Evolutionary conservation across 2,113 vertebrate genomes (phyloP), one percentile per base, ranked within the genome.

Genomic region (Heterotilapia buettikoferi): DNA sequence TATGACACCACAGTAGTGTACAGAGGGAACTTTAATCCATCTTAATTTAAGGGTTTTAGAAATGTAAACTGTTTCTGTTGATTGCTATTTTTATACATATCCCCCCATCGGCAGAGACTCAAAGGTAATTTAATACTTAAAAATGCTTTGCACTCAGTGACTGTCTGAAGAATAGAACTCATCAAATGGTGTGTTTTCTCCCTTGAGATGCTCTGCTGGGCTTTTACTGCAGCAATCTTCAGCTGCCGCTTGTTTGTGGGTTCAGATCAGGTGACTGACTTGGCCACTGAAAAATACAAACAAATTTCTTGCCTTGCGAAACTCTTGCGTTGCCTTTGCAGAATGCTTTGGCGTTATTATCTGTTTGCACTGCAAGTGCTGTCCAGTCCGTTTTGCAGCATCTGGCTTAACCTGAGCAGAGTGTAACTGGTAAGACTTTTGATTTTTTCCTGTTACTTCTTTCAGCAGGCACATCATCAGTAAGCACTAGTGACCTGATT

Each of bases 271-370:
- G 38, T 26, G 66, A 71, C 66, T 71, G 66, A 71, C 38, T 26
- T 2, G 36, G n/a, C 36, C 36, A 4, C n/a, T 43, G 36, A 71
- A 71, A 43, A 71, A 43, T 3, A 9, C 31, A 66, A 66, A 12
- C 21, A 24, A 14, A 0, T 43, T 43, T 71, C 66, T 43, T 71
- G 66, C 38, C 66, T 43, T 71, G 38, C 5, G 1, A 71, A 71
- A 71, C n/a, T 40, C 66, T 71, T 16, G 36, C 7, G 63, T 71
- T 71, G 7, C 63, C 12, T 43, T 71, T 24, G 66, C 63, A 40
- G 36, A 8, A 14, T 68, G 1, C 11, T 24, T 24, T 1, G 38
- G 38, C 0, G 2, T 21, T 2, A 0, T 71, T 71, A 45, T 43
- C 6, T 16, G 13, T 43, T 71, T 43, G 66, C 38, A 26, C 66